Percentiles rank a stretch among this genome's conserved stretches.
phyloP scores from a whole-genome alignment of 2,113 vertebrate genomes.

The Collichthys lucidus region DNA sequence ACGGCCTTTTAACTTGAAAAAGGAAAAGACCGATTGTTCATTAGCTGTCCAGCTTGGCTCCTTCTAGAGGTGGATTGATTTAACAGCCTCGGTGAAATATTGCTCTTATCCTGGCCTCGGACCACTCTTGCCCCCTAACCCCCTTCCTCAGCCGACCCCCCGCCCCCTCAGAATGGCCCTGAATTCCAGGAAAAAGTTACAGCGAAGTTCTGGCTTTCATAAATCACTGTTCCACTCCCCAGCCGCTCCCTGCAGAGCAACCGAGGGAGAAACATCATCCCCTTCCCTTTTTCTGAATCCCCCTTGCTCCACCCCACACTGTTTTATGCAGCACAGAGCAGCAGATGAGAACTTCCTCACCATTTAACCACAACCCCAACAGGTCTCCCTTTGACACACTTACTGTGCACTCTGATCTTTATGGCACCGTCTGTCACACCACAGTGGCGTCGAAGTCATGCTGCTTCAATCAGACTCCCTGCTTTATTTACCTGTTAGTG shows the following conservation, averaged over 20 bases:
- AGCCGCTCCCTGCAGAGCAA: constrained; percentile 64
- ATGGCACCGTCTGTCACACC: constrained; percentile 66
- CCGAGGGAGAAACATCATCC: constrained; percentile 68
- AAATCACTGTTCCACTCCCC: constrained; percentile 79
- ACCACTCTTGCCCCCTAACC: constrained; percentile 65
- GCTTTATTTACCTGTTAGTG: constrained; percentile 70
- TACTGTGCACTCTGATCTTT: constrained; percentile 71
- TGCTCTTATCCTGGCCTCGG: constrained; percentile 59
- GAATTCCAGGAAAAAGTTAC: constrained; percentile 80
- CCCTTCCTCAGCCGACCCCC: constrained; percentile 24
- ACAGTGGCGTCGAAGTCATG: constrained; percentile 70
- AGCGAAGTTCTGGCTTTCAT: constrained; percentile 71
- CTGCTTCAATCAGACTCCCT: constrained; percentile 63
- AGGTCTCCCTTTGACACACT: constrained; percentile 56
- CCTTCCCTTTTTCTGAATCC: constrained; percentile 52
- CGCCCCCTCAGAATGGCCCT: constrained; percentile 36
- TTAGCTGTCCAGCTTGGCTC: constrained; percentile 25
- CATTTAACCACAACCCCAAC: constrained; percentile 54
- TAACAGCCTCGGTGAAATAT: constrained; percentile 76
- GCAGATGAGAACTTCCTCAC: constrained; percentile 67
- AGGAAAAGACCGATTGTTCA: constrained; percentile 41
- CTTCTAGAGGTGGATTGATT: constrained; percentile 71
- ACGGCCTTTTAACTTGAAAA: constrained; percentile 19
- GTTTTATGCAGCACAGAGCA: constrained; percentile 34
- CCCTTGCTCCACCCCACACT: constrained; percentile 46